A percentile compares a stretch with the other conserved stretches of the same genome.
Evolutionary conservation across 2,888 invertebrate genomes (phyloP).

Genomic region (Parnassius smintheus): DNA sequence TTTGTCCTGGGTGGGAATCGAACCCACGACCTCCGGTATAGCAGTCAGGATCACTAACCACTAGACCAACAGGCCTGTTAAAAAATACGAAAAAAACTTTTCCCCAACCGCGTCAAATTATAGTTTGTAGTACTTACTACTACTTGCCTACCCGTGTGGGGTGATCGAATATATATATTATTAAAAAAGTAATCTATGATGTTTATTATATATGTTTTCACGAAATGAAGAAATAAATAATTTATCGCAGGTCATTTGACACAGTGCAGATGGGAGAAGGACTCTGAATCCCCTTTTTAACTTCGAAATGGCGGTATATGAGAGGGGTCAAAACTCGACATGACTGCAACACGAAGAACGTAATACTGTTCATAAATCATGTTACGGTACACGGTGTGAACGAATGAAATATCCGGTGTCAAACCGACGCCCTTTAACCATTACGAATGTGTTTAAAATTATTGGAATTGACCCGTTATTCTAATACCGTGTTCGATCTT

Average conservation of each 20-base stretch:
- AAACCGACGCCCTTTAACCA: constrained; percentile 22
- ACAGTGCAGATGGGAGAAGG: neutral
- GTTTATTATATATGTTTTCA: too few relatives aligned
- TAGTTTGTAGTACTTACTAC: too few relatives aligned
- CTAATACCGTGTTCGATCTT: constrained; percentile 20
- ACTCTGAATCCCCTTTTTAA: neutral
- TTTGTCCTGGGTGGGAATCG: too few relatives aligned
- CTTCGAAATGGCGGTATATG: constrained; percentile 1
- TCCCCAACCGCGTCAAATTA: too few relatives aligned
- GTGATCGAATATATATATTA: too few relatives aligned
- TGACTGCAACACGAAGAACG: constrained; percentile 32
- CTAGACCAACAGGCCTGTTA: too few relatives aligned
- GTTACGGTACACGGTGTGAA: constrained; percentile 32
- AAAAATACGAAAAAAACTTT: too few relatives aligned
- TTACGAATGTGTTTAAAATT: constrained; percentile 26
- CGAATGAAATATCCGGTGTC: constrained; percentile 31
- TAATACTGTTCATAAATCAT: constrained; percentile 36
- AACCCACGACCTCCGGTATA: too few relatives aligned
- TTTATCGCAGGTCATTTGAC: neutral
- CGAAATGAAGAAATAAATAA: too few relatives aligned
- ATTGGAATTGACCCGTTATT: constrained; percentile 25
- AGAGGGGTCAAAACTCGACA: constrained; percentile 37
- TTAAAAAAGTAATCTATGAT: too few relatives aligned
- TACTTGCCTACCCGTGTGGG: too few relatives aligned
- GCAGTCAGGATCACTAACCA: too few relatives aligned